These are phyloP conservation scores for Sterna hirundo DNA, from an alignment of 2,113 vertebrate genomes.

Conservation along the genomic window DNA sequence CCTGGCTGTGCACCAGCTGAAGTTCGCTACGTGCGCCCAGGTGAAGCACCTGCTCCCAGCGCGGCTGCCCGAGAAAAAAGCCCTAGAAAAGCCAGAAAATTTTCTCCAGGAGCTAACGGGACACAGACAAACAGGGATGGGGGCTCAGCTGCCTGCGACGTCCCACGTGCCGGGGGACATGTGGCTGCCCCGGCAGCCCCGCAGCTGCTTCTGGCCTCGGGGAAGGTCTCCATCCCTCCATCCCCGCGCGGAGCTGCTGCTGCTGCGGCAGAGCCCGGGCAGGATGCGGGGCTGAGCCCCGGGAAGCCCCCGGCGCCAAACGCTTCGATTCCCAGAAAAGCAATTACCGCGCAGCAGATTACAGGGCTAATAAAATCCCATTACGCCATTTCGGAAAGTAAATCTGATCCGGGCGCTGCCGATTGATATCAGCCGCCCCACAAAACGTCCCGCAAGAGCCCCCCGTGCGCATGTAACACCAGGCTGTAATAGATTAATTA, in stretches of 20 bases:
- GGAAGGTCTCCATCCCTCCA: not conserved
- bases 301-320: not conserved
- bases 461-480: not conserved
- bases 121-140: not conserved
- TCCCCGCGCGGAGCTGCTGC: not conserved
- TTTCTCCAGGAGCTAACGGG: not conserved
- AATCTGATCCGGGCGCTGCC: constrained; percentile 48
- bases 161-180: not conserved
- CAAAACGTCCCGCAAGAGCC: constrained; percentile 5
- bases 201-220: not conserved
- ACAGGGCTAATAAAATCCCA: constrained; percentile 59
- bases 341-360: constrained; percentile 52
- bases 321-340: constrained; percentile 59
- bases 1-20: not conserved
- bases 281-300: not conserved
- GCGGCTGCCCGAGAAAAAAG: not conserved
- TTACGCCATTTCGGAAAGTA: constrained; percentile 53
- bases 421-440: constrained; percentile 11
- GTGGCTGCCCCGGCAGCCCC: not conserved
- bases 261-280: not conserved
- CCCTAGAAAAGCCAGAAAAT: not conserved
- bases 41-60: accelerated
- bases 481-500: constrained; percentile 51
- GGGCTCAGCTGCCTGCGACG: not conserved
- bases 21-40: not conserved